phyloP scores from a whole-genome alignment of 2,888 invertebrate genomes.

The Eurytoma adleriae region DNA sequence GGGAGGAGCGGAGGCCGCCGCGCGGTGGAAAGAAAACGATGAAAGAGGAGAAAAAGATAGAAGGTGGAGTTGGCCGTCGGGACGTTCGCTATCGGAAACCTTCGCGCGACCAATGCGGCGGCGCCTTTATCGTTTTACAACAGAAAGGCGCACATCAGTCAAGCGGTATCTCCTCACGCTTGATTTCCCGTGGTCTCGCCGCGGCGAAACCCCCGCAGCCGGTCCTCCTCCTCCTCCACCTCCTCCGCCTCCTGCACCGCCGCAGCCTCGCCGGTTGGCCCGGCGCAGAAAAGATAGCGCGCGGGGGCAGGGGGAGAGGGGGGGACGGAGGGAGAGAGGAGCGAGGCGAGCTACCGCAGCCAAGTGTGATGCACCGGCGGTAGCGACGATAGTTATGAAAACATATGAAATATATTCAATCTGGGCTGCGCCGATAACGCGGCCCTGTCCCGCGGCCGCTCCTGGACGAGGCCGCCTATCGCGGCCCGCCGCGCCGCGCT shows the following conservation, averaged over 20 bases:
- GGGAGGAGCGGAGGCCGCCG: slow-evolving; percentile 53
- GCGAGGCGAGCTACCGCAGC: slow-evolving; percentile 33
- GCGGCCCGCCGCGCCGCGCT: not conserved
- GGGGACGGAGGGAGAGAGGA: not conserved
- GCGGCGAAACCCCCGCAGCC: slow-evolving; percentile 55
- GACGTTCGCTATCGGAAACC: slow-evolving; percentile 71
- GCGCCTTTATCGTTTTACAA: slow-evolving; percentile 76
- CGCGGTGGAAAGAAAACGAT: slow-evolving; percentile 25
- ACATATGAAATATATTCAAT: slow-evolving; percentile 77
- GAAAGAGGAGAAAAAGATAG: slow-evolving; percentile 47
- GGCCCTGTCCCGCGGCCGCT: slow-evolving; percentile 24
- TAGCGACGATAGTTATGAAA: slow-evolving; percentile 72
- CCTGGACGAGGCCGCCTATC: not conserved
- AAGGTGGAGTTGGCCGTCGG: slow-evolving; percentile 59
- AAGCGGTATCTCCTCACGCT: slow-evolving; percentile 77
- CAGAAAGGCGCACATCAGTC: slow-evolving; percentile 77
- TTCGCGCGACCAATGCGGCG: slow-evolving; percentile 74
- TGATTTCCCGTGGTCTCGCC: slow-evolving; percentile 75
- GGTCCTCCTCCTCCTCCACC: slow-evolving; percentile 56
- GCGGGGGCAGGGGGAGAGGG: not conserved
- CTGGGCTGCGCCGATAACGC: slow-evolving; percentile 72
- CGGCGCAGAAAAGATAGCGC: slow-evolving; percentile 47
- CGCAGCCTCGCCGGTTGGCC: slow-evolving; percentile 23
- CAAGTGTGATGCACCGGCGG: slow-evolving; percentile 60
- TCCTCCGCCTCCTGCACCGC: slow-evolving; percentile 36